Evolutionary conservation across 2,797 vertebrate genomes (phyloP).

Genomic region (Sebastes hubbsi): DNA sequence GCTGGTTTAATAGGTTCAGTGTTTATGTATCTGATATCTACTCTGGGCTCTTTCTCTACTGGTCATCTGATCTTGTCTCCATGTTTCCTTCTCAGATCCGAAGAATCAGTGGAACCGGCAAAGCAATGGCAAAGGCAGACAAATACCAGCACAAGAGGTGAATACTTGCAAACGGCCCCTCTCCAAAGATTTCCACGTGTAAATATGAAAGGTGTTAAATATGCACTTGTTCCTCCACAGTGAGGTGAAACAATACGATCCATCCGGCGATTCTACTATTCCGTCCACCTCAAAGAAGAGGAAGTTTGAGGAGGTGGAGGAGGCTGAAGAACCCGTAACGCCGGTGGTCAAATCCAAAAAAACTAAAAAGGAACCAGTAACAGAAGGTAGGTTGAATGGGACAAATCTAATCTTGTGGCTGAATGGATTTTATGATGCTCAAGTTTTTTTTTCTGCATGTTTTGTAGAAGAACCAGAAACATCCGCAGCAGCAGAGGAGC

Average conservation of each 20-base stretch:
- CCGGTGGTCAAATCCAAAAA: conserved; percentile 89
- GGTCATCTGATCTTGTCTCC: not conserved
- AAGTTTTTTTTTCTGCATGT: not conserved
- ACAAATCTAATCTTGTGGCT: accelerated
- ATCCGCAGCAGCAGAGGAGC: conserved; percentile 56
- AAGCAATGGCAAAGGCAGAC: conserved; percentile 91
- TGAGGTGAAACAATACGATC: conserved; percentile 92
- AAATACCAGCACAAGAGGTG: conserved; percentile 98
- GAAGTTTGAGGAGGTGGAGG: conserved; percentile 89
- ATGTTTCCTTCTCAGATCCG: conserved; percentile 82
- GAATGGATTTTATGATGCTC: not conserved
- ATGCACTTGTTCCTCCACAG: conserved; percentile 65
- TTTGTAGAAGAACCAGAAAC: conserved; percentile 49
- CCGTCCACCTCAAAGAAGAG: conserved; percentile 93
- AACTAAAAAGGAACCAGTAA: conserved; percentile 79
- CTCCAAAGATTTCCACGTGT: not conserved
- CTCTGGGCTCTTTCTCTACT: not conserved
- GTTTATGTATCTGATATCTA: not conserved
- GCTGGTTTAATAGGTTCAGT: not conserved
- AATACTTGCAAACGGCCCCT: not conserved
- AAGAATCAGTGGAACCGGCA: conserved; percentile 95
- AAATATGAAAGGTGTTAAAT: not conserved
- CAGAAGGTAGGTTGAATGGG: conserved; percentile 72
- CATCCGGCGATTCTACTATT: conserved; percentile 93
- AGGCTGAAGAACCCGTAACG: conserved; percentile 54